Percentiles rank a stretch among this genome's conserved stretches.
phyloP scores from a whole-genome alignment of 2,113 vertebrate species.

The Phylloscopus trochiloides region DNA sequence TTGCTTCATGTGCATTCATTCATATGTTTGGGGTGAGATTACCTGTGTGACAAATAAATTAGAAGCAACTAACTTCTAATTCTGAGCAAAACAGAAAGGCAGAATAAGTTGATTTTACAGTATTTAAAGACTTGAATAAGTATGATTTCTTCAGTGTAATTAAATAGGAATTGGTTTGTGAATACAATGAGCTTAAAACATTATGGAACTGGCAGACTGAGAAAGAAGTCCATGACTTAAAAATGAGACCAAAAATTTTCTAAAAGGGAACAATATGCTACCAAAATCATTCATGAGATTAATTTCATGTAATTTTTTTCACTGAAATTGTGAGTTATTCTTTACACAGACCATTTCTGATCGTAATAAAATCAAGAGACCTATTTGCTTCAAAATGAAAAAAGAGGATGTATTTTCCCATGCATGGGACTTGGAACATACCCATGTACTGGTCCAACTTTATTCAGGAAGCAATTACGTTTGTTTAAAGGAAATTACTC shows the following conservation, averaged over 20 bases:
- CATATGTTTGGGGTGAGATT: neutral
- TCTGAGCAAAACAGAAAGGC: neutral
- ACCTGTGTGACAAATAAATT: neutral
- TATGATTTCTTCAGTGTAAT: neutral
- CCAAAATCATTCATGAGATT: neutral
- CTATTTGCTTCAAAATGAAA: neutral
- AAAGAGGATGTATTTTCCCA: neutral
- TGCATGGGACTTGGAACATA: neutral
- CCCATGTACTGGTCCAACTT: neutral
- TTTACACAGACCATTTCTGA: neutral
- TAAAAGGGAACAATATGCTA: neutral
- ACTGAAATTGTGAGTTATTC: neutral
- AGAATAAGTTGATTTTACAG: neutral
- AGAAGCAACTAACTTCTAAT: neutral
- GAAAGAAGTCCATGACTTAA: neutral
- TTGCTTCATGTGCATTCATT: neutral
- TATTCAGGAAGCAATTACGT: neutral
- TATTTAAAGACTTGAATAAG: neutral
- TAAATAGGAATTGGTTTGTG: neutral
- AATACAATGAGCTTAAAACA: neutral
- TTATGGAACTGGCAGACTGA: neutral
- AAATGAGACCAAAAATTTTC: neutral
- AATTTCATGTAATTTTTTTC: neutral
- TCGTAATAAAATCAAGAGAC: neutral
- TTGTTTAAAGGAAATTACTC: conserved; percentile 23